Conservation (phyloP, 2,797 vertebrate species). For the Toxotes lorentzi region DNA sequence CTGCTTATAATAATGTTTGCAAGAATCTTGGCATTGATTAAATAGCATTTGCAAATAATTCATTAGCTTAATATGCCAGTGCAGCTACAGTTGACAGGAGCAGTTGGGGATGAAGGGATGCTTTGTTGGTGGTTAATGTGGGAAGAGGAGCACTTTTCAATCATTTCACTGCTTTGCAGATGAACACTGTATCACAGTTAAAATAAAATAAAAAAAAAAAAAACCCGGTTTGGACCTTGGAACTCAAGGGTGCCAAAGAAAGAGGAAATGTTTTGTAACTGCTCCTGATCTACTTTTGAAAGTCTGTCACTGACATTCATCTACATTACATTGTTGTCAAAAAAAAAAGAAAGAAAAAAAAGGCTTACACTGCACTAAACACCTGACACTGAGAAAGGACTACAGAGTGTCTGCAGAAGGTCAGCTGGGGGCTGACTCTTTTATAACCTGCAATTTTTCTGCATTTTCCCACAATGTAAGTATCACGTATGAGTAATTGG, state of each 20-base stretch:
- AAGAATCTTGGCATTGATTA: slow-evolving; percentile 74
- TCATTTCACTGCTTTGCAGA: slow-evolving; percentile 33
- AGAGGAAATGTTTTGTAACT: not conserved
- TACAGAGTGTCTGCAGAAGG: not conserved
- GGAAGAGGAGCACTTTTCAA: slow-evolving; percentile 28
- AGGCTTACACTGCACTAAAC: not conserved
- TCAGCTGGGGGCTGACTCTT: not conserved
- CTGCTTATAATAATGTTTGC: slow-evolving; percentile 75
- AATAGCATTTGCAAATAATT: slow-evolving; percentile 76
- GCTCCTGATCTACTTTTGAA: not conserved
- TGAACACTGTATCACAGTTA: slow-evolving; percentile 7
- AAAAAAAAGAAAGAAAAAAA: not conserved
- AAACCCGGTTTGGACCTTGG: not conserved
- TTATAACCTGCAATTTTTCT: not conserved
- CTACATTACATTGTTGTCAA: not conserved
- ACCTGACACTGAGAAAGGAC: not conserved
- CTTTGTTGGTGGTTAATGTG: slow-evolving; percentile 51
- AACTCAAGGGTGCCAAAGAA: not conserved
- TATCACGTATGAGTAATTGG: not conserved
- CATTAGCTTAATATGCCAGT: slow-evolving; percentile 69
- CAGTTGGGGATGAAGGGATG: slow-evolving; percentile 35
- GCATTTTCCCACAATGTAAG: not conserved
- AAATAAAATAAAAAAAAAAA: not conserved
- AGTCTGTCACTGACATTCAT: no score
- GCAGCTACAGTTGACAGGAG: slow-evolving; percentile 41